Evolutionary conservation across 53 echinoderm and acorn worm species (phyloP).

Genomic region (Arbacia lixula): DNA sequence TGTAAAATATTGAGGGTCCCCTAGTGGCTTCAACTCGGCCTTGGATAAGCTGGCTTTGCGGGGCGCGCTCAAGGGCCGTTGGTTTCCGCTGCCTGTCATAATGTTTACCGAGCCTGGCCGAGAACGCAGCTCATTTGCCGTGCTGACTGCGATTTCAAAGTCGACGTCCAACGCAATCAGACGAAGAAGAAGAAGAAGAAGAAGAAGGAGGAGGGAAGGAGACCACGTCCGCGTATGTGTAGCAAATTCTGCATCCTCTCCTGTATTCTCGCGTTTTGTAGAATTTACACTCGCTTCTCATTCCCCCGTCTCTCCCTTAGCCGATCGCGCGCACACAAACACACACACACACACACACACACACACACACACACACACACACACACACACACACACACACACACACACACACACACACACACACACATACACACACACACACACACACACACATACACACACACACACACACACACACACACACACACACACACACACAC

Average conservation of each 20-base stretch:
- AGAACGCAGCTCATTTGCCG: conserved; percentile 35
- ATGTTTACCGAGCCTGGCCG: conserved; percentile 49
- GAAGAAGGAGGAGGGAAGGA: not conserved
- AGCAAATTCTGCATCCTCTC: conserved; percentile 16
- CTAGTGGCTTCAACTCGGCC: conserved; percentile 30
- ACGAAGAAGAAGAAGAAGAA: no score
- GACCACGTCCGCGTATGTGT: not conserved
- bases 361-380: no score
- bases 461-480: no score
- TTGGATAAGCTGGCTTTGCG: conserved; percentile 56
- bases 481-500: no score
- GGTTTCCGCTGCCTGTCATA: conserved; percentile 56
- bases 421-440: no score
- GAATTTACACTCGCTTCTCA: no score
- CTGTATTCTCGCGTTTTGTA: not conserved
- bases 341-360: no score
- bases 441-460: no score
- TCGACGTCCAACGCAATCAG: conserved; percentile 49
- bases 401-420: no score
- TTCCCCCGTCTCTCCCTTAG: no score
- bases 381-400: no score
- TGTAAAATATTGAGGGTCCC: conserved; percentile 27
- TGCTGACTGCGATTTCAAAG: conserved; percentile 29
- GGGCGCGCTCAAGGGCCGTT: conserved; percentile 42
- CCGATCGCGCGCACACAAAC: no score